Evolutionary conservation across 2,888 invertebrate species (phyloP).

Genomic region (Pterostichus madidus): DNA sequence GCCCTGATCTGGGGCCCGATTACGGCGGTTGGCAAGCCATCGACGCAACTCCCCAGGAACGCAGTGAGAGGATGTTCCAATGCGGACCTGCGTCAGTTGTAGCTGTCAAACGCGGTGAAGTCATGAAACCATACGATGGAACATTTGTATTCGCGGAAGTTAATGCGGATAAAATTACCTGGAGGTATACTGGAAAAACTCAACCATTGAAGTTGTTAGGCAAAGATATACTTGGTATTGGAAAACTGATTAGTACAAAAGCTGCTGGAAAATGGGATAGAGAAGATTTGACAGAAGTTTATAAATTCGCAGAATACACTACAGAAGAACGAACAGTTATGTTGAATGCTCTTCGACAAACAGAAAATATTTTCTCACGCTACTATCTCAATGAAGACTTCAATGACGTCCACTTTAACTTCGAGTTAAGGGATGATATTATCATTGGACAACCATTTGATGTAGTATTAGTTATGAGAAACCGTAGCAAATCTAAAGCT

Average conservation of each 20-base stretch:
- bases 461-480: slow-evolving; percentile 85
- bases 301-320: slow-evolving; percentile 91
- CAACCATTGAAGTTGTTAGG: slow-evolving; percentile 90
- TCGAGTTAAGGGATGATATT: slow-evolving; percentile 90
- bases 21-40: slow-evolving; percentile 79
- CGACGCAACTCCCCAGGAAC: slow-evolving; percentile 79
- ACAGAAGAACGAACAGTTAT: slow-evolving; percentile 89
- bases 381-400: slow-evolving; percentile 94
- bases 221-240: slow-evolving; percentile 88
- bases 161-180: slow-evolving; percentile 85
- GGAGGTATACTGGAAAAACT: slow-evolving; percentile 91
- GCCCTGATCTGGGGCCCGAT: slow-evolving; percentile 74
- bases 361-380: slow-evolving; percentile 89
- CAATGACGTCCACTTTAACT: slow-evolving; percentile 91
- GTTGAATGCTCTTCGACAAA: slow-evolving; percentile 90
- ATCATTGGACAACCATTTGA: slow-evolving; percentile 91
- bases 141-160: slow-evolving; percentile 92
- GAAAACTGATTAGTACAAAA: slow-evolving; percentile 92
- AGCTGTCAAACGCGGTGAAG: slow-evolving; percentile 86
- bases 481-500: slow-evolving; percentile 83
- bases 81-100: slow-evolving; percentile 74
- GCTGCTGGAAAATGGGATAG: slow-evolving; percentile 88
- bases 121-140: slow-evolving; percentile 87
- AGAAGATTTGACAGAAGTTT: slow-evolving; percentile 90
- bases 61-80: slow-evolving; percentile 71